Base-by-base conservation (phyloP, 2,113 vertebrate genomes). In the Platycercus adscitus region DNA sequence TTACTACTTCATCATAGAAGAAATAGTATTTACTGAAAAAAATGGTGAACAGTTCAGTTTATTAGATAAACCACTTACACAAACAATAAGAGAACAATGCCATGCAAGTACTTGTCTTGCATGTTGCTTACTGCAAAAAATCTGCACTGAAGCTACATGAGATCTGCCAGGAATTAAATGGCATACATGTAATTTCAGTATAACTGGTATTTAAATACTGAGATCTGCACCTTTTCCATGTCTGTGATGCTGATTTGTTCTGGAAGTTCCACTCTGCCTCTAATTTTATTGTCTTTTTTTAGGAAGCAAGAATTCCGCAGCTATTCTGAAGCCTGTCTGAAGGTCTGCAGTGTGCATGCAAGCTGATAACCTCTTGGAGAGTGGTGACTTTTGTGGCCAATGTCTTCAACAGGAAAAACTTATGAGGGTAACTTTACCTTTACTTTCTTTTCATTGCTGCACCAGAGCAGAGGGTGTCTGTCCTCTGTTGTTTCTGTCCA, bases 401-500 rank as follows among this genome's bases (percentile, higher is more conserved):
- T n/a, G 12, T 53, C 41, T 35, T 64, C 25, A 19, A 21, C 31
- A 17, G 50, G 35, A 60, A 65, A 13, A 52, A 18, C 7, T 85
- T 70, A 9, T 0, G 11, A 24, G 60, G 20, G 19, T 26, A 41
- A 28, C 71, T 46, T 75, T 31, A 23, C 24, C 52, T 37, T 68
- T 65, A 12, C 19, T 70, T 80, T 31, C 20, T 75, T 1, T 49
- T 49, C 24, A 18, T 39, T 43, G 56, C n/a, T 80, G 56, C 58
- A 61, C 69, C 50, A 55, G 56, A 72, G 33, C 47, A 41, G n/a
- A 25, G 5, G 9, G 7, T 60, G 28, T 41, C 43, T 33, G 25
- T 46, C 28, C 46, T 39, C 21, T 0, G 0, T 37, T 47, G 13
- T 29, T 86, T 66, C 35, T 78, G 46, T 60, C 28, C 0, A 0